Evolutionary conservation across 2,113 vertebrate genomes (phyloP), one percentile per base, ranked within the genome.

Genomic region (Acanthisitta chloris): DNA sequence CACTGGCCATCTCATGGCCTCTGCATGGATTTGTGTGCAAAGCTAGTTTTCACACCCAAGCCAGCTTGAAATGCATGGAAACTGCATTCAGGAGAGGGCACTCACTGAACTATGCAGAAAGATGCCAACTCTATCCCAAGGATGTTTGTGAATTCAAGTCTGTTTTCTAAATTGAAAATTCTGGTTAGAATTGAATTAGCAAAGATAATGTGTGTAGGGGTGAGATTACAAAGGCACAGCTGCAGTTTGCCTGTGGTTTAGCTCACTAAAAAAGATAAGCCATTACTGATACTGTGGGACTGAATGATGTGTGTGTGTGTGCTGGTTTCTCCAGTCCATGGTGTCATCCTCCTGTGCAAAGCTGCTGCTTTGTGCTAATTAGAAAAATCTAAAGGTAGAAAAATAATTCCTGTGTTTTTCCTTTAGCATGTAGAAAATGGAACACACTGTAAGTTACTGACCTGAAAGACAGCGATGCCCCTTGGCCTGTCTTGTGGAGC

Each of bases 21-120:
- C 34, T 4, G 12, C 2, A 1, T 2, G 0, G 0, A 2, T 14
- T 4, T n/a, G 17, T 4, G 11, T 12, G 11, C 21, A 28, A 10
- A 33, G 54, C 5, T 8, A 3, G 31, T 29, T 33, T 34, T 26
- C 54, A 49, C 38, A 17, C 2, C 45, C 24, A 14, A 0, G 1
- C 8, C 25, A 45, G 72, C 40, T 45, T 38, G 26, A n/a, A 38
- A 15, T 7, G 10, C 19, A 6, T 0, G 5, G 61, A 8, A 8
- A 4, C 20, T 15, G 20, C 8, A 2, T 3, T 59, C 8, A 13
- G 67, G 57, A 58, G 17, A 14, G 14, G 20, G 6, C 29, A 8
- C 8, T 17, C 25, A 1, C 17, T 10, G 16, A 46, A 9, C 38
- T 1, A 1, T 1, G 38, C 18, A 12, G 45, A 12, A 49, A 26